Base-by-base conservation (phyloP, 2,888 invertebrate species). In the Morpho helenor region DNA sequence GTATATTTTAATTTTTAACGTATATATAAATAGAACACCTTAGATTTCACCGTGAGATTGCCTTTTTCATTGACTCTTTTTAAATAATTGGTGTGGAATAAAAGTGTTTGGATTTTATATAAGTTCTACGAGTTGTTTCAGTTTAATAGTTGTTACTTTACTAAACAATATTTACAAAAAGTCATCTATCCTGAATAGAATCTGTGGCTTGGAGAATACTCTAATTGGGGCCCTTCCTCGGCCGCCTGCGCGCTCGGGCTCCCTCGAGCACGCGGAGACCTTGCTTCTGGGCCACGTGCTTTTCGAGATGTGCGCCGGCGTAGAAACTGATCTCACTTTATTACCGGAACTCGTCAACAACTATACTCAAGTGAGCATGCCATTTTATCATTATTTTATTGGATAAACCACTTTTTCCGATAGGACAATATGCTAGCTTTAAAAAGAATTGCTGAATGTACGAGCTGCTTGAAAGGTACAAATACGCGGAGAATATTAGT, bases 231-330 rank as follows among this genome's bases (percentile, higher is more conserved):
- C 95, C 52, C 85, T 92, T 16, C 94, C 96, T 2, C 84, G 89
- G 39, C 75, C 76, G 55, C 74, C 82, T 0, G 87, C 87, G 45
- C 80, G 91, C 52, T 75, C 77, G 2, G 77, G 81, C 0, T 75
- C 77, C 5, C 59, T 74, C 7, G 85, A 82, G 41, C 84, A 87
- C 68, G 92, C 90, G 57, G 93, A 93, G 71, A 86, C 92, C 6
- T 77, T 92, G 39, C 85, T 93, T 83, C 94, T 97, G 70, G 97
- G 97, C 41, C 95, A 96, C 79, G 93, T 98, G 73, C 89, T 98
- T 59, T 97, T 96, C 80, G 98, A 98, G 88, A 98, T 98, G 97
- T 95, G 96, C 71, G 94, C 96, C 16, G 98, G 96, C 45, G 94
- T 95, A 67, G 96, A 97, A 74, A 85, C 97, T 65, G 93, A 94